Base-by-base conservation (phyloP, 2,797 vertebrate species). In the Denticeps clupeoides region DNA sequence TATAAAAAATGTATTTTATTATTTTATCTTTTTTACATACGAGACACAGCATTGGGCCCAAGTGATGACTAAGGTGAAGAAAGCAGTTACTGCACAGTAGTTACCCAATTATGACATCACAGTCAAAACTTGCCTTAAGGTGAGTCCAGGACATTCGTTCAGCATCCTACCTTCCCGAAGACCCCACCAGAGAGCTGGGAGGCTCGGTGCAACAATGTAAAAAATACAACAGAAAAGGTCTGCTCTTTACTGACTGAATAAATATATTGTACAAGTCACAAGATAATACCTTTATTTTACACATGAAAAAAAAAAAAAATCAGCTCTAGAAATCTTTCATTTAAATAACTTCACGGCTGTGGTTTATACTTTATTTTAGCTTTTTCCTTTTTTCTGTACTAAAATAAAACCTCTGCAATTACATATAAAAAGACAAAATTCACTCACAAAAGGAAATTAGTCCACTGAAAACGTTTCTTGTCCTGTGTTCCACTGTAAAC, bases 351-450 rank as follows among this genome's bases (percentile, higher is more conserved):
- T 84, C 81, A 85, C 75, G 68, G 83, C 80, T 84, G 83, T 80
- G 84, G 89, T 84, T 78, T 84, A 88, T 87, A 87, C 81, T 79
- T 75, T 67, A 68, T 70, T 47, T 50, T 63, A 84, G 11, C 38
- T 38, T 37, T 37, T 33, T 19, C 38, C 38, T 38, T 83, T 82
- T 63, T 66, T 87, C 86, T 85, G 83, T 92, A 93, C 86, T 86
- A 94, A 97, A 97, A 95, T 96, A 97, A 94, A 94, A 93, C 81
- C 89, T 95, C 86, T 93, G 87, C 89, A 88, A 89, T 91, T 89
- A 77, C 73, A 81, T 93, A 91, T 83, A 91, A 91, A 93, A 90
- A 85, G 82, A 89, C 86, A 87, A 89, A 89, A 87, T 87, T 82
- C 78, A 84, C 80, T 88, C 86, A 88, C 81, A 83, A 86, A 86